Base-by-base conservation (phyloP, 2,888 invertebrate species). In the Tenthredo notha region DNA sequence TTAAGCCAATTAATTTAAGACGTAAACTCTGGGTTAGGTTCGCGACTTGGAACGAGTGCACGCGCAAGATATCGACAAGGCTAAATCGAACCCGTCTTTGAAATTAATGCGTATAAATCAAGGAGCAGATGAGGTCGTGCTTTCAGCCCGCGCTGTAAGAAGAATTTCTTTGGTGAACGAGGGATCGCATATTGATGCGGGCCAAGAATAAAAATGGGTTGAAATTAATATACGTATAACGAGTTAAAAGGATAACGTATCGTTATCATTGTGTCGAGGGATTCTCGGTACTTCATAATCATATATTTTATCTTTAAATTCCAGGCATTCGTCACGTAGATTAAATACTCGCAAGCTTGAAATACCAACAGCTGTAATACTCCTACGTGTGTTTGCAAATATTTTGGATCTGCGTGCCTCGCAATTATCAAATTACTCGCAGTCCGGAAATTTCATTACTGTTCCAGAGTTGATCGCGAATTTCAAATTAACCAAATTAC, bases 21-120 rank as follows among this genome's bases (percentile, higher is more conserved):
- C 82, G 37, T 40, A 80, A 61, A 58, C 61, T 58, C 61, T 10
- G n/a, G 67, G 67, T 67, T 29, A 33, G 67, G 47, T 83, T 70
- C 29, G 29, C 70, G 43, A 25, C 18, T 25, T 47, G 61, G 67
- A 47, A 65, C 25, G 65, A 50, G 77, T 74, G 67, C 33, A 78
- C 61, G 78, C 5, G 47, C 47, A 33, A 67, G 84, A 84, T 72
- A 84, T 84, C 67, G 86, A 77, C 84, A 83, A 72, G 80, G 85
- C 85, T 87, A 87, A 88, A 88, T 89, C 84, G 85, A 74, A 85
- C 80, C 86, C 85, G 67, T 86, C 87, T 87, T 83, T 75, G 77
- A 88, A 87, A 89, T 89, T 87, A 88, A 89, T 89, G 87, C 86
- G 86, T 87, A 88, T 87, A 87, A 88, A 88, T 90, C 88, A 89